phyloP scores from a whole-genome alignment of 2,113 vertebrate genomes.

The Procavia capensis region DNA sequence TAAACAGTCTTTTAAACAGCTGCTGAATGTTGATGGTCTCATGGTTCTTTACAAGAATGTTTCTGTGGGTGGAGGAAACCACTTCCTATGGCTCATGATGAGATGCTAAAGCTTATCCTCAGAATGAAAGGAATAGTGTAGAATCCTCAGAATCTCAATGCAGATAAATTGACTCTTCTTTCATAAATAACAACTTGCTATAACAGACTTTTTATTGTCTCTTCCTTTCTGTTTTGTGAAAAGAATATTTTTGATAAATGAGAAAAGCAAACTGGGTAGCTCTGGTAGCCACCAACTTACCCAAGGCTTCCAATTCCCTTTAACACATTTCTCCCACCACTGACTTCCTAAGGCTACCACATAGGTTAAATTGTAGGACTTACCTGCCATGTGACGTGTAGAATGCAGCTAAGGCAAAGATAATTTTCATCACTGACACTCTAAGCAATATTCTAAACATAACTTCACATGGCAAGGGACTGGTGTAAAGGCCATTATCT shows the following conservation, averaged over 20 bases:
- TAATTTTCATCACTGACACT: constrained; percentile 74
- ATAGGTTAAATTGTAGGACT: constrained; percentile 10
- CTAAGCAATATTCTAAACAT: constrained; percentile 77
- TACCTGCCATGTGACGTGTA: constrained; percentile 69
- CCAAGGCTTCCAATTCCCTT: neutral
- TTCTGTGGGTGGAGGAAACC: constrained; percentile 56
- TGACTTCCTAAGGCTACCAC: neutral
- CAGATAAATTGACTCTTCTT: neutral
- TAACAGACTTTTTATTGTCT: neutral
- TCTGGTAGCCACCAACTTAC: neutral
- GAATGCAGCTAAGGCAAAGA: constrained; percentile 77
- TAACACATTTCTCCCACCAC: neutral
- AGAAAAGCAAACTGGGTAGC: neutral
- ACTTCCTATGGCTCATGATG: neutral
- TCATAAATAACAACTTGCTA: neutral
- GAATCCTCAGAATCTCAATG: constrained; percentile 19
- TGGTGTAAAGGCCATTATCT: neutral
- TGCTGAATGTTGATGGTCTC: constrained; percentile 31
- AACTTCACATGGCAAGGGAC: constrained; percentile 56
- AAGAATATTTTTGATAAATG: neutral
- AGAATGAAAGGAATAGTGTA: neutral
- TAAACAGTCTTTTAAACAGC: constrained; percentile 62
- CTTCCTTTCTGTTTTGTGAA: constrained; percentile 59
- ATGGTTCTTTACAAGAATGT: constrained; percentile 47
- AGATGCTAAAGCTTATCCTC: constrained; percentile 36